phyloP scores from a whole-genome alignment of 2,797 vertebrate genomes.

The Diceros bicornis region DNA sequence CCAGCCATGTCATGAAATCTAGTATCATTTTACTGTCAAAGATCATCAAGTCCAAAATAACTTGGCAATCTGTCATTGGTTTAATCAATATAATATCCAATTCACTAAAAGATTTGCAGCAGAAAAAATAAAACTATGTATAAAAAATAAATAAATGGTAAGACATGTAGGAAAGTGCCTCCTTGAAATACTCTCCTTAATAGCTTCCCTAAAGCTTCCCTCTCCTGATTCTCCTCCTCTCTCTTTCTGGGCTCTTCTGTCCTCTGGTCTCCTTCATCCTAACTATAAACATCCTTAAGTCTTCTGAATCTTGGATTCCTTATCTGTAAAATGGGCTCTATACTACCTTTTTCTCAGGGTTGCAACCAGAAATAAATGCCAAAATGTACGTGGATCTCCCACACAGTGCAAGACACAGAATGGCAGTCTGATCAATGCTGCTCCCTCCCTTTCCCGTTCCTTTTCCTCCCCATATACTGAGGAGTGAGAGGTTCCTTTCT shows the following conservation, averaged over 20 bases:
- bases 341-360: neutral
- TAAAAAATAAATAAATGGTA: neutral
- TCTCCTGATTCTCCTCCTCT: neutral
- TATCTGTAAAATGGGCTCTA: neutral
- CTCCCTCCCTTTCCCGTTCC: neutral
- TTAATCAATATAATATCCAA: neutral
- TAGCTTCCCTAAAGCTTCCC: neutral
- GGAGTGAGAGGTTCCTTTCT: neutral
- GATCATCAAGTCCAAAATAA: neutral
- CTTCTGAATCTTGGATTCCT: neutral
- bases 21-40: neutral
- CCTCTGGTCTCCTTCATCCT: neutral
- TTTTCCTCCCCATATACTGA: neutral
- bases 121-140: neutral
- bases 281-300: neutral
- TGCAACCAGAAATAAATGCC: neutral
- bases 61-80: neutral
- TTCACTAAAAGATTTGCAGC: neutral
- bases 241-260: neutral
- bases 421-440: rapidly evolving
- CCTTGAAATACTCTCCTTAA: neutral
- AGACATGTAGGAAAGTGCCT: neutral
- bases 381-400: neutral
- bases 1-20: neutral
- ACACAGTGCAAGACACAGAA: too few species aligned